Conservation (phyloP, 1,140 invertebrate genomes). For the Araneus ventricosus region DNA sequence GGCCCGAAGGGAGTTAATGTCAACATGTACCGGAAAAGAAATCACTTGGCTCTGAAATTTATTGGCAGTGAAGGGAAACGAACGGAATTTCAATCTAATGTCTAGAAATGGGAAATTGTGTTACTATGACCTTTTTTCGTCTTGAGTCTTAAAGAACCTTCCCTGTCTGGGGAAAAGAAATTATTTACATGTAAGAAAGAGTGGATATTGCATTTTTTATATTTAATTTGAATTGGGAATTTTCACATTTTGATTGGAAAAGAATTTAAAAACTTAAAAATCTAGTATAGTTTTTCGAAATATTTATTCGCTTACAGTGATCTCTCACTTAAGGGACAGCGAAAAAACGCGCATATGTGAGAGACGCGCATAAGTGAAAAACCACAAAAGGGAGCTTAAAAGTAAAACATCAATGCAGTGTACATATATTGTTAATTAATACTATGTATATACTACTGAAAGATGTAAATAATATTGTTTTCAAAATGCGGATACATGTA, state of each 20-base stretch:
- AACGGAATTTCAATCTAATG: constrained; percentile 29
- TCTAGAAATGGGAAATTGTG: background rate
- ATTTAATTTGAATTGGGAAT: background rate
- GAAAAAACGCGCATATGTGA: too few species aligned
- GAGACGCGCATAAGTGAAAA: too few species aligned
- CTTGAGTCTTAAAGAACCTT: background rate
- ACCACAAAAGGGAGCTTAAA: too few species aligned
- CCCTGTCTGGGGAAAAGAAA: background rate
- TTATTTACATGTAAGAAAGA: background rate
- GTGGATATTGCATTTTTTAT: background rate
- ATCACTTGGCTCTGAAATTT: constrained; percentile 19
- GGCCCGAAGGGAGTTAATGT: background rate
- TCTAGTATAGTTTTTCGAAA: too few species aligned
- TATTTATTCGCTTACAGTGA: too few species aligned
- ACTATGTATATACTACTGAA: too few species aligned
- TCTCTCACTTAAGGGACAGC: too few species aligned
- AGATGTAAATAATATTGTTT: too few species aligned
- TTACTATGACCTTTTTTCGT: background rate
- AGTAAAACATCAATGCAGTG: too few species aligned
- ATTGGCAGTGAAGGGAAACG: background rate
- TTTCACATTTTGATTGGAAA: background rate
- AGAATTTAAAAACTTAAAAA: too few species aligned
- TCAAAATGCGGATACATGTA: too few species aligned
- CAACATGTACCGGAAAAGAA: constrained; percentile 8
- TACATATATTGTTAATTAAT: too few species aligned